Conservation (phyloP, 1,140 invertebrate species). For the Chrysomallon squamiferum region DNA sequence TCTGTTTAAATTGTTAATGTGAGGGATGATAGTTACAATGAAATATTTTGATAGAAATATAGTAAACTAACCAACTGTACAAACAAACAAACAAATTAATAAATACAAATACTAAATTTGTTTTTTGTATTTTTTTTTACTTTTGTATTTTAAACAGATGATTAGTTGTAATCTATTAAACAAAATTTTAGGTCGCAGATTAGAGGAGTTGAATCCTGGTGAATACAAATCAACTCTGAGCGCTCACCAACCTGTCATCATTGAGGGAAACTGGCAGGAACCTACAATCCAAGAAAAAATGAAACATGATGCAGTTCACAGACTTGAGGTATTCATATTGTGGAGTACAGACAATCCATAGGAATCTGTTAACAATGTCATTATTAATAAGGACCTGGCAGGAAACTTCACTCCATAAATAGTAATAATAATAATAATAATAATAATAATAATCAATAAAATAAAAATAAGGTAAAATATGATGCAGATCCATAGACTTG, state of each 20-base stretch:
- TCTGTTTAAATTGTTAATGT: too few relatives aligned
- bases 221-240: conserved; percentile 51
- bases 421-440: too few relatives aligned
- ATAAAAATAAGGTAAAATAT: neutral
- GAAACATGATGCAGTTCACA: conserved; percentile 58
- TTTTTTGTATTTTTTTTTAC: too few relatives aligned
- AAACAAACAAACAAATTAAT: too few relatives aligned
- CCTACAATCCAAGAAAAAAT: conserved; percentile 52
- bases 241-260: conserved; percentile 54
- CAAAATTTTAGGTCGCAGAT: conserved; percentile 45
- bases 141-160: too few relatives aligned
- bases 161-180: too few relatives aligned
- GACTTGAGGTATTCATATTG: conserved; percentile 50
- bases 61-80: too few relatives aligned
- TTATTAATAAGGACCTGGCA: neutral
- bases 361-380: neutral
- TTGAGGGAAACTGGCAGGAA: conserved; percentile 62
- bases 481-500: too few relatives aligned
- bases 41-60: too few relatives aligned
- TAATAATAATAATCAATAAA: too few relatives aligned
- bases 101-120: too few relatives aligned
- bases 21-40: too few relatives aligned
- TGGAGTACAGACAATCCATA: neutral
- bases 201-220: conserved; percentile 55
- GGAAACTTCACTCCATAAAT: neutral